phyloP scores from a whole-genome alignment of 1,140 invertebrate species.

The Odontomachus brunneus region DNA sequence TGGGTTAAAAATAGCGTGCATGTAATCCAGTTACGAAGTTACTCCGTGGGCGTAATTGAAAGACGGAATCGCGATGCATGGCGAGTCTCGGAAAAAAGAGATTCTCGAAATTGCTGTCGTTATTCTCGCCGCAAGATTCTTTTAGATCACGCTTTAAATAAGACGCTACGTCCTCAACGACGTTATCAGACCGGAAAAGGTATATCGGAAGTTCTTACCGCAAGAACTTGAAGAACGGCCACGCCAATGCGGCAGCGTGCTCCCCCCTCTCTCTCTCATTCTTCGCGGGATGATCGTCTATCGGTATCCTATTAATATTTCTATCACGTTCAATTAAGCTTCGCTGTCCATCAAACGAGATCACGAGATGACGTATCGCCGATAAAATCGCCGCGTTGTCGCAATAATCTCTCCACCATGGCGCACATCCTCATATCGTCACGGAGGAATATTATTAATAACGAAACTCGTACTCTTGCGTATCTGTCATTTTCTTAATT shows the following conservation, averaged over 20 bases:
- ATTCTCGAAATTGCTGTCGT: too few species aligned
- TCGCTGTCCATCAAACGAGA: background rate
- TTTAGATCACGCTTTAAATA: background rate
- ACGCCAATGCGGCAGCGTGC: background rate
- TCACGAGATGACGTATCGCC: conserved; percentile 14
- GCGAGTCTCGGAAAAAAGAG: too few species aligned
- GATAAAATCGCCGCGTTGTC: background rate
- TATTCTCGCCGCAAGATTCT: too few species aligned
- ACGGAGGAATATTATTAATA: conserved; percentile 12
- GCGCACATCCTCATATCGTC: conserved; percentile 3
- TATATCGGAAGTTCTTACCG: background rate
- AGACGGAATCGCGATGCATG: too few species aligned
- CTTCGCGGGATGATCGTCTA: background rate
- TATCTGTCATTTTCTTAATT: background rate
- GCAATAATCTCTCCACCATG: background rate
- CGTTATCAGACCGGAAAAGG: conserved; percentile 28
- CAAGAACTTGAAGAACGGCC: background rate
- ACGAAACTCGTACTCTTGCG: background rate
- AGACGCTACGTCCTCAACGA: background rate
- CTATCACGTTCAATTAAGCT: conserved; percentile 23
- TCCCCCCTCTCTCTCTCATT: too few species aligned
- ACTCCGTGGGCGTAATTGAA: too few species aligned
- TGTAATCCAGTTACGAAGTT: too few species aligned
- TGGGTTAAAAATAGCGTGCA: too few species aligned
- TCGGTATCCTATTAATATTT: conserved; percentile 16